Evolutionary conservation across 2,797 vertebrate species (phyloP), one percentile per base, ranked within the genome.

Genomic region (Bucorvus abyssinicus): DNA sequence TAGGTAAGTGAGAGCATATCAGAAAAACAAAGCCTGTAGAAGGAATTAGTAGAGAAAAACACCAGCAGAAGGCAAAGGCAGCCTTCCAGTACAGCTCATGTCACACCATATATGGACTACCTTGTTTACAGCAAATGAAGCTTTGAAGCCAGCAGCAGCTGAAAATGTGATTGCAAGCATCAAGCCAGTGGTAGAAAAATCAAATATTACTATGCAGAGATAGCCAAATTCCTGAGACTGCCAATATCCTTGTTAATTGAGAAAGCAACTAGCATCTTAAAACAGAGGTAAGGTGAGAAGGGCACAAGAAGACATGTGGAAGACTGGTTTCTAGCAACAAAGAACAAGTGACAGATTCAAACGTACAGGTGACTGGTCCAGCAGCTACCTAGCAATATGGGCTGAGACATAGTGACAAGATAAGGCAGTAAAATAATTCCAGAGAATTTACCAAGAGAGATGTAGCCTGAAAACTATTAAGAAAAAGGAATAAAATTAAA

Each of bases 61-160:
- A 97, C 61, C 68, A 89, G 78, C 94, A 96, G 94, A 94, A 95
- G 94, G 95, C 93, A 93, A 87, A 84, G 90, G 90, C 95, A 95
- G 65, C 50, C 71, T 95, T 94, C 94, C 94, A 96, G 75, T 92
- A 95, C 60, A 92, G 77, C 91, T 97, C 86, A 71, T 93, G 88
- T 87, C 88, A 80, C 75, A 87, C 64, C 3, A 0, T 85, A 34
- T 57, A 75, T n/a, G 32, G 86, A 75, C 77, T 82, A 45, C 40
- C 64, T 80, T 95, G 88, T 90, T 94, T 90, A 75, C 45, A 80
- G 81, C 80, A 95, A 89, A 83, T 64, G 77, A 89, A 83, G 76
- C 47, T 87, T 45, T 84, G 69, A 87, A 95, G 80, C 49, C 88
- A 89, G 77, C 45, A 87, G 34, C 75, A 77, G 67, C 74, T 91